Evolutionary conservation across 2,888 invertebrate genomes (phyloP).

Genomic region (Ennomos fuscantarius): DNA sequence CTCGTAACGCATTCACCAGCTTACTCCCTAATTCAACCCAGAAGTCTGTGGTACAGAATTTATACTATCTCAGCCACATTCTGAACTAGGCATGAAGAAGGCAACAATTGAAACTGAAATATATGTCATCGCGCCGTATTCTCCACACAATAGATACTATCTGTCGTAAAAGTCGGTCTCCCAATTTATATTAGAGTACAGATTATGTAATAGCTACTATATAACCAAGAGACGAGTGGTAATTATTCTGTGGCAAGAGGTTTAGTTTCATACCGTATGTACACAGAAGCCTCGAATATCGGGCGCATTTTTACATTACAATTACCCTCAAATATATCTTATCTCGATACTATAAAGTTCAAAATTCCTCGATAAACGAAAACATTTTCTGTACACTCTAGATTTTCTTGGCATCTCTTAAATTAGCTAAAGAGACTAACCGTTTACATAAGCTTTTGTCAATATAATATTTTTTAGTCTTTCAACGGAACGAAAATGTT

Average conservation of each 20-base stretch:
- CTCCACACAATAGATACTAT: too few relatives aligned
- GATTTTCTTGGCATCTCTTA: slow-evolving; percentile 46
- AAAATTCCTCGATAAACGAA: slow-evolving; percentile 28
- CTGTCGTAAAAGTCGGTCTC: too few relatives aligned
- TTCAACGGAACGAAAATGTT: slow-evolving; percentile 12
- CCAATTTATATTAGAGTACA: too few relatives aligned
- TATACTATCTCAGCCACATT: too few relatives aligned
- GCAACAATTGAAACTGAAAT: too few relatives aligned
- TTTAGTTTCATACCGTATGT: slow-evolving; percentile 36
- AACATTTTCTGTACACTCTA: slow-evolving; percentile 40
- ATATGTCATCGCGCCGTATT: too few relatives aligned
- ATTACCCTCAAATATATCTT: slow-evolving; percentile 26
- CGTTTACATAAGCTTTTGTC: slow-evolving; percentile 40
- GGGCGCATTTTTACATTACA: slow-evolving; percentile 30
- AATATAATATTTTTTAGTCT: slow-evolving; percentile 32
- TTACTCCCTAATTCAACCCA: too few relatives aligned
- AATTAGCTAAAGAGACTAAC: slow-evolving; percentile 43
- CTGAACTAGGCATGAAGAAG: too few relatives aligned
- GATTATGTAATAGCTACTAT: too few relatives aligned
- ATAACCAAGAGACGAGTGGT: too few relatives aligned
- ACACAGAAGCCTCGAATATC: slow-evolving; percentile 27
- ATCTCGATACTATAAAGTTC: slow-evolving; percentile 12
- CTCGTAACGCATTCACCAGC: too few relatives aligned
- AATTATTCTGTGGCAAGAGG: slow-evolving; percentile 24
- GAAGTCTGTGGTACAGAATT: too few relatives aligned